Conservation (phyloP, 2,888 invertebrate species). For the Drosophila flavopinicola region DNA sequence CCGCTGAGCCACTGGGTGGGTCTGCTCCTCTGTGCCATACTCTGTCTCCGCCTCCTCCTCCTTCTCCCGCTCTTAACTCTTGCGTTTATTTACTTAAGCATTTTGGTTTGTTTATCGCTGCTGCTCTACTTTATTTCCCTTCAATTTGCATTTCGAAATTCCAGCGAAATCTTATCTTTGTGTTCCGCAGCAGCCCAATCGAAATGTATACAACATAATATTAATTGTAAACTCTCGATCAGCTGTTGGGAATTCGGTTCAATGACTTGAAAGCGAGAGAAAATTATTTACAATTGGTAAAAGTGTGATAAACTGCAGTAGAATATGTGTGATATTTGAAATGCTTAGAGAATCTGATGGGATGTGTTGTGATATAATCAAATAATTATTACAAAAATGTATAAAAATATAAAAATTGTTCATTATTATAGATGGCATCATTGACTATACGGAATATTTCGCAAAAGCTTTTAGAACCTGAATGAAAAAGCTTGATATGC, state of each 20-base stretch:
- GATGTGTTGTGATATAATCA: no score
- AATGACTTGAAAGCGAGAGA: slow-evolving; percentile 23
- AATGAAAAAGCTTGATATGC: no score
- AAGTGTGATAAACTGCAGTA: neutral
- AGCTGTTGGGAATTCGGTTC: slow-evolving; percentile 32
- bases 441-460: no score
- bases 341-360: no score
- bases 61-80: slow-evolving; percentile 6
- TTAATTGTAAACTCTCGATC: slow-evolving; percentile 35
- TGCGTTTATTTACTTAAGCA: slow-evolving; percentile 31
- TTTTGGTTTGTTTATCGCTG: slow-evolving; percentile 33
- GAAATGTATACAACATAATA: slow-evolving; percentile 17
- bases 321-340: neutral
- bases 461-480: no score
- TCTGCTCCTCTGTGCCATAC: neutral
- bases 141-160: slow-evolving; percentile 52
- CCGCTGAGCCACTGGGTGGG: slow-evolving; percentile 29
- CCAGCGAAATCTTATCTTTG: slow-evolving; percentile 30
- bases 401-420: no score
- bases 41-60: neutral
- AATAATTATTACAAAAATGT: no score
- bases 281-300: neutral
- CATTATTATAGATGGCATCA: no score
- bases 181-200: neutral
- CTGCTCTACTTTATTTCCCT: slow-evolving; percentile 36